Conservation (phyloP, 2,797 vertebrate species). For the Rhodeus uyekii region DNA sequence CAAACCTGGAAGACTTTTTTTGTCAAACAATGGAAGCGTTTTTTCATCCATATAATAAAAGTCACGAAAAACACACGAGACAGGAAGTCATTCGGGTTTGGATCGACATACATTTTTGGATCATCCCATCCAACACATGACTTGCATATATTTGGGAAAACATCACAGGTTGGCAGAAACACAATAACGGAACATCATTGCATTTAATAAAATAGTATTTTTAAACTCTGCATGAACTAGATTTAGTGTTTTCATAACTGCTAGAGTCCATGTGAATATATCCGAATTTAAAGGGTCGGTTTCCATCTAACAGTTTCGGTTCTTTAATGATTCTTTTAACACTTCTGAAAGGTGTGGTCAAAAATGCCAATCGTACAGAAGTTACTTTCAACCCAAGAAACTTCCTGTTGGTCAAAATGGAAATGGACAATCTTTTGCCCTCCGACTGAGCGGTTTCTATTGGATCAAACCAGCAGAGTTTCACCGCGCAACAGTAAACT, state of each 20-base stretch:
- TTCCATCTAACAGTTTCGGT: not conserved
- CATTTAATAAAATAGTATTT: not conserved
- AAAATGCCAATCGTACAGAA: not conserved
- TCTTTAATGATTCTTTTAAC: not conserved
- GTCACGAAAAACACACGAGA: too few relatives aligned
- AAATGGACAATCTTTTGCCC: not conserved
- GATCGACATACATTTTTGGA: not conserved
- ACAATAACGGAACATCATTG: not conserved
- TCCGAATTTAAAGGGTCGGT: not conserved
- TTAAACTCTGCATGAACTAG: not conserved
- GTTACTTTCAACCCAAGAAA: not conserved
- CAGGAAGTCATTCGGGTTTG: not conserved
- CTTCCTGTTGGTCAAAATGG: not conserved
- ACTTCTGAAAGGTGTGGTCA: not conserved
- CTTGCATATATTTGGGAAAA: not conserved
- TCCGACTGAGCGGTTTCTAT: not conserved
- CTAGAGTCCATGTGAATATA: not conserved
- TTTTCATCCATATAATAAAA: not conserved
- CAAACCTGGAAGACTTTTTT: conserved; percentile 21
- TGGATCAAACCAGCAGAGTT: not conserved
- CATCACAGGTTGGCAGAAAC: not conserved
- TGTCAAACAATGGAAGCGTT: conserved; percentile 10
- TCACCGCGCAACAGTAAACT: not conserved
- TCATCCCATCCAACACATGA: not conserved
- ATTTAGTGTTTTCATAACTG: not conserved